Conservation (phyloP, 1,140 invertebrate species). For the Brachionus plicatilis region DNA sequence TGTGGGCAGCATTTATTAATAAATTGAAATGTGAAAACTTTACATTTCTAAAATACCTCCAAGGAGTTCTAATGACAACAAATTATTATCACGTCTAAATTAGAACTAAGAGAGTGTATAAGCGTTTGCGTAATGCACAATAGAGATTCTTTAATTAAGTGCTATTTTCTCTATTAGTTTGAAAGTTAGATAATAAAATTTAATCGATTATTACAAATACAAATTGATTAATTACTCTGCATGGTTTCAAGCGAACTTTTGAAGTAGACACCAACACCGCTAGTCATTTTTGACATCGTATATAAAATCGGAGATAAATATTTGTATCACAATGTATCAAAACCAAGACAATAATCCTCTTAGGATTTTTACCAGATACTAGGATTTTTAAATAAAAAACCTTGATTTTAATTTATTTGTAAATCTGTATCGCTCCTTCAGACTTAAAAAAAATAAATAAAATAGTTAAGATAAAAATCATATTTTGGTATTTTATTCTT, state of each 20-base stretch:
- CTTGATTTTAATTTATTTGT: not conserved
- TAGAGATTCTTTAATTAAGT: not conserved
- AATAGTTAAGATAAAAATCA: not conserved
- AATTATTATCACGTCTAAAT: not conserved
- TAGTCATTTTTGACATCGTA: not conserved
- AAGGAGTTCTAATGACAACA: not conserved
- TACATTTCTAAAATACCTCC: not conserved
- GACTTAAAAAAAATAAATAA: not conserved
- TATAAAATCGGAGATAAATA: not conserved
- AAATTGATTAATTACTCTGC: constrained; percentile 1
- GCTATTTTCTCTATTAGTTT: not conserved
- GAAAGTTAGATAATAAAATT: not conserved
- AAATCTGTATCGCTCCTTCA: not conserved
- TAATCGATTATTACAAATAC: not conserved
- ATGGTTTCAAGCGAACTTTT: not conserved
- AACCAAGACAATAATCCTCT: constrained; percentile 28
- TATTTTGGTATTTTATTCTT: not conserved
- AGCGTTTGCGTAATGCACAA: not conserved
- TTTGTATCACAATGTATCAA: not conserved
- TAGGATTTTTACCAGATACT: not conserved
- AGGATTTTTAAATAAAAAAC: not conserved
- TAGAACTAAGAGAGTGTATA: not conserved
- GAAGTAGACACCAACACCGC: not conserved
- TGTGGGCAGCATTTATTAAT: not conserved
- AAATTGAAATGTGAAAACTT: not conserved